These are phyloP conservation scores for Drosophila testacea DNA, from an alignment of 2,888 invertebrate species.

Conservation along the genomic window DNA sequence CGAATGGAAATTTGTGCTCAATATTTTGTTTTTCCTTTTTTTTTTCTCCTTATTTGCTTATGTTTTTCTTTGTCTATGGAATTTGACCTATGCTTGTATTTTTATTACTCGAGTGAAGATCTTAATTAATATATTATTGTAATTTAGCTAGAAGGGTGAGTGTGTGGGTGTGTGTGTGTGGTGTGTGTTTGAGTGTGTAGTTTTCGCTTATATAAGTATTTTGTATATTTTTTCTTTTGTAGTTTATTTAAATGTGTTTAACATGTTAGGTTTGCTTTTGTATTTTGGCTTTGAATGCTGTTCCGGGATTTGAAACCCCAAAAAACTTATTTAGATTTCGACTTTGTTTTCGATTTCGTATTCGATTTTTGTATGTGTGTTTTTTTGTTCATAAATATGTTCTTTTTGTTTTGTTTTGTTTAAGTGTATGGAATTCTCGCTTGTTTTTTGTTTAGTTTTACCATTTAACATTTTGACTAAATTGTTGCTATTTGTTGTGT, in stretches of 20 bases:
- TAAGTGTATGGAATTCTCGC: constrained; percentile 56
- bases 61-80: constrained; percentile 46
- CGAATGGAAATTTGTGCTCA: constrained; percentile 49
- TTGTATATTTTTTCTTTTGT: constrained; percentile 40
- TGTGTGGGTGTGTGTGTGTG: constrained; percentile 25
- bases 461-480: constrained; percentile 73
- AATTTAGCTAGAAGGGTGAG: constrained; percentile 73
- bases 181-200: constrained; percentile 16
- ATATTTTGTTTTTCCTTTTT: constrained; percentile 33
- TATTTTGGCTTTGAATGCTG: constrained; percentile 49
- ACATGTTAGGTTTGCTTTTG: constrained; percentile 52
- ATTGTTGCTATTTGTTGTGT: constrained; percentile 66
- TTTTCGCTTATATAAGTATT: constrained; percentile 42
- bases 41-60: constrained; percentile 9
- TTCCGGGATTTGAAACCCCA: constrained; percentile 46
- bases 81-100: constrained; percentile 58
- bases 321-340: constrained; percentile 36
- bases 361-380: constrained; percentile 22
- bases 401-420: constrained; percentile 40
- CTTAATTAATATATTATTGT: constrained; percentile 73
- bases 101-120: constrained; percentile 65
- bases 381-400: constrained; percentile 33
- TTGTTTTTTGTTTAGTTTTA: constrained; percentile 44
- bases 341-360: constrained; percentile 15
- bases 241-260: constrained; percentile 61